Conservation (phyloP, 2,113 vertebrate species). For the Lanius ludovicianus region DNA sequence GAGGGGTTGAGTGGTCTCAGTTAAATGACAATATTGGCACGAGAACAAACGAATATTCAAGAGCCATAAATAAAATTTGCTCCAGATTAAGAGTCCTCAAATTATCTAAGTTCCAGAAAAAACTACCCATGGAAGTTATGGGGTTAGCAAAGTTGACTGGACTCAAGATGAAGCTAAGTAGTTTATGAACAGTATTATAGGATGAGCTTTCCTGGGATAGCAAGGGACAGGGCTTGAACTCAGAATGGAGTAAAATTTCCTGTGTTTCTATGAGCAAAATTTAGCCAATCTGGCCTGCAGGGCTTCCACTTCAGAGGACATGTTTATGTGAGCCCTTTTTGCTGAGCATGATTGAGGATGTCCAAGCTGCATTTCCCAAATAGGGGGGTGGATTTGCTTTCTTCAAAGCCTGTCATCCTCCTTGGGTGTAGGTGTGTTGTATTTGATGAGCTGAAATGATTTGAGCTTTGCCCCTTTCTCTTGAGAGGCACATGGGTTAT, state of each 20-base stretch:
- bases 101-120: background rate
- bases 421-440: background rate
- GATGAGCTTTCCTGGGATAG: background rate
- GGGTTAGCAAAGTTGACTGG: background rate
- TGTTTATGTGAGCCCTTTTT: background rate
- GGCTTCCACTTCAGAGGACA: background rate
- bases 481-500: background rate
- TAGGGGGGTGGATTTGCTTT: background rate
- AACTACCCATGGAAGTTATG: background rate
- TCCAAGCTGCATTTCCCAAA: background rate
- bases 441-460: background rate
- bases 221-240: background rate
- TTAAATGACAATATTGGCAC: constrained; percentile 7
- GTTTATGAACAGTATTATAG: background rate
- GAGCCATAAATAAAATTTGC: background rate
- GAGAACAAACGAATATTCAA: constrained; percentile 2
- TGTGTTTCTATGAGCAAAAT: background rate
- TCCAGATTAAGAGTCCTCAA: background rate
- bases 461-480: background rate
- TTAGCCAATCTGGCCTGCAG: background rate
- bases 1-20: background rate
- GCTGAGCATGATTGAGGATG: background rate
- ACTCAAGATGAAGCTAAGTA: background rate
- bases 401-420: background rate
- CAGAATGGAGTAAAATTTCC: background rate